Evolutionary conservation across 2,113 vertebrate genomes (phyloP).

Genomic region (Girardinichthys multiradiatus): DNA sequence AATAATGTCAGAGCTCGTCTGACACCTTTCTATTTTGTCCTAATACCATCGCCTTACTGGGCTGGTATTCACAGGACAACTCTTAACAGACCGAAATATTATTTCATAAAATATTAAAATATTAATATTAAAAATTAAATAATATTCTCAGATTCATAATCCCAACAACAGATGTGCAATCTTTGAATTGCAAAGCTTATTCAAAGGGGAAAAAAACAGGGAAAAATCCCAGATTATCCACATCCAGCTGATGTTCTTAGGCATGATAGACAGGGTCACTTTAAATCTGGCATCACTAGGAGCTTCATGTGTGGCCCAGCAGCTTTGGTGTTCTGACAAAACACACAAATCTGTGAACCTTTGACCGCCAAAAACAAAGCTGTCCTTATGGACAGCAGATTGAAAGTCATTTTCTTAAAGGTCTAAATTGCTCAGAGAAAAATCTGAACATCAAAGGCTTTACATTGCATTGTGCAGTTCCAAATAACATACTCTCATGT

Average conservation of each 20-base stretch:
- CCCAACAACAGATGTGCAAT: conserved; percentile 19
- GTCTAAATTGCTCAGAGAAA: conserved; percentile 19
- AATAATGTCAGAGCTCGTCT: too few species aligned
- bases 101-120: too few species aligned
- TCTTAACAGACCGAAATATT: too few species aligned
- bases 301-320: conserved; percentile 6
- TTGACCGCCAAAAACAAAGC: conserved; percentile 17
- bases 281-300: conserved; percentile 14
- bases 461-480: neutral
- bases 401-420: conserved; percentile 27
- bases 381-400: conserved; percentile 22
- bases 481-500: neutral
- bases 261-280: conserved; percentile 16
- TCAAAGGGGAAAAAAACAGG: neutral
- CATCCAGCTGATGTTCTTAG: conserved; percentile 12
- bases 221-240: conserved; percentile 19
- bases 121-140: too few species aligned
- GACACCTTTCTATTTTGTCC: too few species aligned
- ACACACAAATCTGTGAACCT: conserved; percentile 24
- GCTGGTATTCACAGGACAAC: too few species aligned
- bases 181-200: neutral
- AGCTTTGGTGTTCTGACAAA: conserved; percentile 16
- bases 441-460: conserved; percentile 11
- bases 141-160: too few species aligned
- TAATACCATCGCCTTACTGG: too few species aligned